Evolutionary conservation across 1,140 invertebrate species (phyloP).

Genomic region (Armadillidium nasatum): DNA sequence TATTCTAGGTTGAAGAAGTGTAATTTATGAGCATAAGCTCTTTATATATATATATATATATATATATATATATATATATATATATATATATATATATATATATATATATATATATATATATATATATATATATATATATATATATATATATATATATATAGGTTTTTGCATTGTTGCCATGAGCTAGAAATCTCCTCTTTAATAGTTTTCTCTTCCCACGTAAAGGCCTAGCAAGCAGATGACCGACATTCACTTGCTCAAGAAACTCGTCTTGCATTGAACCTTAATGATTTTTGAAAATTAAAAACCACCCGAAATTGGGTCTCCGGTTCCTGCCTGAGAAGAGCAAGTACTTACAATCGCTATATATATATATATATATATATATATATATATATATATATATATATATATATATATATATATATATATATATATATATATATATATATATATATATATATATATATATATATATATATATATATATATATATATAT

Average conservation of each 20-base stretch:
- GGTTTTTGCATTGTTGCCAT: no score
- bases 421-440: not conserved
- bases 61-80: constrained; percentile 14
- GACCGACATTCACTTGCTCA: no score
- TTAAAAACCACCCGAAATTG: no score
- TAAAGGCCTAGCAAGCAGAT: no score
- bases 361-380: not conserved
- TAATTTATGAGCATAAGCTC: not conserved
- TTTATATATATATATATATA: not conserved
- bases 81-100: constrained; percentile 14
- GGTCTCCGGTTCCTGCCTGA: no score
- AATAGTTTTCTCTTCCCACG: no score
- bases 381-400: not conserved
- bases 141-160: no score
- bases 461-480: constrained; percentile 12
- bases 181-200: no score
- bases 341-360: no score
- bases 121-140: not conserved
- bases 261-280: no score
- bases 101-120: not conserved
- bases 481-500: not conserved
- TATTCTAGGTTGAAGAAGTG: not conserved
- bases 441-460: constrained; percentile 14
- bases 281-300: no score
- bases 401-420: no score